A percentile compares a stretch with the other conserved stretches of the same genome.
These are phyloP conservation scores for Ammodytes dubius DNA, from an alignment of 2,113 vertebrate species.

Conservation along the genomic window DNA sequence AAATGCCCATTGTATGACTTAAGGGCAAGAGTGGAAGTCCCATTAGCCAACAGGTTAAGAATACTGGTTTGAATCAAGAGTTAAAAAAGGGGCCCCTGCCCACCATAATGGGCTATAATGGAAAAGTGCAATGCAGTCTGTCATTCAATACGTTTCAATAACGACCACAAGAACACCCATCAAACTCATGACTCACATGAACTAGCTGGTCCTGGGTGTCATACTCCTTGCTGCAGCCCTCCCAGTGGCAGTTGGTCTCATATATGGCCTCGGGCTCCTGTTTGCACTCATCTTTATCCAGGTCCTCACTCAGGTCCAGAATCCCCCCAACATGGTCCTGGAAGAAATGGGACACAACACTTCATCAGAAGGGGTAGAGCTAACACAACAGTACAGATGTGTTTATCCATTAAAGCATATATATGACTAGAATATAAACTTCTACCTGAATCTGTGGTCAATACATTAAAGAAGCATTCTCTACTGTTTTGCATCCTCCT, in stretches of 20 bases:
- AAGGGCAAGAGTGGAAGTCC: no score
- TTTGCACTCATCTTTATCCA: slow-evolving; percentile 97
- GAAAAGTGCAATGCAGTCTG: neutral
- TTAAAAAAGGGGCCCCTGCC: no score
- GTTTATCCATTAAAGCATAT: neutral
- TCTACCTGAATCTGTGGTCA: slow-evolving; percentile 25
- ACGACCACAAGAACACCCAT: neutral
- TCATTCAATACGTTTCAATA: neutral
- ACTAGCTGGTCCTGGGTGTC: slow-evolving; percentile 98
- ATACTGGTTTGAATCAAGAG: no score
- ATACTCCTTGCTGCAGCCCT: slow-evolving; percentile 94
- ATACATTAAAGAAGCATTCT: slow-evolving; percentile 28
- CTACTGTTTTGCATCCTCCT: slow-evolving; percentile 53
- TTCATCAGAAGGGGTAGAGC: neutral
- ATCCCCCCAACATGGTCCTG: slow-evolving; percentile 90
- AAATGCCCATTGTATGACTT: no score
- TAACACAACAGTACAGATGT: neutral
- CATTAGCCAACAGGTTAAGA: no score
- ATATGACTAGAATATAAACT: slow-evolving; percentile 8
- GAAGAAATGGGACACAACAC: slow-evolving; percentile 1
- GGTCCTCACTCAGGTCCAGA: slow-evolving; percentile 93
- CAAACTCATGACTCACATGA: slow-evolving; percentile 87
- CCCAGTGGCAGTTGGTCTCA: slow-evolving; percentile 99
- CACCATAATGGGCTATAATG: neutral
- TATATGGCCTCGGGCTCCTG: slow-evolving; percentile 97